A percentile compares a stretch with the other conserved stretches of the same genome.
These are phyloP conservation scores for Catamblyrhynchus diadema DNA, from an alignment of 2,797 vertebrate genomes.

Conservation along the genomic window DNA sequence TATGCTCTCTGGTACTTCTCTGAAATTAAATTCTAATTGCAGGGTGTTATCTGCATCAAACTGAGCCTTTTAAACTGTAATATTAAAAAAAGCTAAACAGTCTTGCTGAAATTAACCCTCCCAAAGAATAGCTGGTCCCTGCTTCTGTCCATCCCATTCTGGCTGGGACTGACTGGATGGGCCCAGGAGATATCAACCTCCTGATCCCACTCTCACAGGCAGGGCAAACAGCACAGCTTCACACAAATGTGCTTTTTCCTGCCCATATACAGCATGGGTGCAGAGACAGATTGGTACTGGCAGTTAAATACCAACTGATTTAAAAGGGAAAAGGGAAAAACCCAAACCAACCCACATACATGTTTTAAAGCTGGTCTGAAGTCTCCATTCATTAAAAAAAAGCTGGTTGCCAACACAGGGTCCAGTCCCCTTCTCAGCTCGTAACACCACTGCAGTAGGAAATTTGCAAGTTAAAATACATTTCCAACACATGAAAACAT, in stretches of 20 bases:
- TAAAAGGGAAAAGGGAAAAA: background rate
- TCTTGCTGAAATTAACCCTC: background rate
- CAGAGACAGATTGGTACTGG: background rate
- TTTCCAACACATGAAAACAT: background rate
- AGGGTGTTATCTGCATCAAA: background rate
- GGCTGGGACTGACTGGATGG: background rate
- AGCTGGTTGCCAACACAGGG: background rate
- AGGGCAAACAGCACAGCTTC: background rate
- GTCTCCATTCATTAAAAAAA: background rate
- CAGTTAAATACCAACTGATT: background rate
- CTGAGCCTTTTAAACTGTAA: background rate
- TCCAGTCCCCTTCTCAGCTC: background rate
- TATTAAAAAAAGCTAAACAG: background rate
- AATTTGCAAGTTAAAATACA: background rate
- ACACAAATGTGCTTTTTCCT: background rate
- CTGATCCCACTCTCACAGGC: background rate
- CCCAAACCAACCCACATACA: background rate
- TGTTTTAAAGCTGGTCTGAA: background rate
- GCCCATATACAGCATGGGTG: background rate
- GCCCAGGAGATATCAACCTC: background rate
- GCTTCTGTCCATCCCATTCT: background rate
- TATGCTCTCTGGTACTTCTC: background rate
- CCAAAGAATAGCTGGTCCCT: background rate
- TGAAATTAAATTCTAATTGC: constrained; percentile 28
- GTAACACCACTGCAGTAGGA: background rate